Conservation (phyloP, 2,113 vertebrate species). For the Alces alces region DNA sequence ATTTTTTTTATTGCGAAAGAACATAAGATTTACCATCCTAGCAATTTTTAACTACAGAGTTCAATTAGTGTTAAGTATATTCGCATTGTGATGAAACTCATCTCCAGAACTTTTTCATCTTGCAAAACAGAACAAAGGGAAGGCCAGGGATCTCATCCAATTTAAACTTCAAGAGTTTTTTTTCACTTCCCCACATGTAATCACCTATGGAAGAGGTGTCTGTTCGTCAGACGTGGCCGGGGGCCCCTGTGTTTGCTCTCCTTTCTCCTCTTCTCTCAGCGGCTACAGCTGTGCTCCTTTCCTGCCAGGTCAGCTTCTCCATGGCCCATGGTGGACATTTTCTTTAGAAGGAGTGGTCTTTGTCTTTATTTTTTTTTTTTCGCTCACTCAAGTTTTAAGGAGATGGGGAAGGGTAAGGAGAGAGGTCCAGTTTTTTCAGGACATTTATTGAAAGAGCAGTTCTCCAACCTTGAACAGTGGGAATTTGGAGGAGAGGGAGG, state of each 20-base stretch:
- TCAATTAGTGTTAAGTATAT: neutral
- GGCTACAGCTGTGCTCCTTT: neutral
- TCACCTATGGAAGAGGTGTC: neutral
- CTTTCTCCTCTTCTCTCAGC: neutral
- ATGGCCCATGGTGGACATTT: neutral
- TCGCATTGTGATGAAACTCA: neutral
- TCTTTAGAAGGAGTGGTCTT: neutral
- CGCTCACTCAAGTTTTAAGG: neutral
- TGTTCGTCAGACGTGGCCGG: neutral
- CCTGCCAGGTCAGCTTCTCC: neutral
- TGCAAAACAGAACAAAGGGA: neutral
- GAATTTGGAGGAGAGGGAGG: neutral
- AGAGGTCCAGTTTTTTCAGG: neutral
- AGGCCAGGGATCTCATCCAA: neutral
- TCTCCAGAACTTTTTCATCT: neutral
- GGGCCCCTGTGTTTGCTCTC: neutral
- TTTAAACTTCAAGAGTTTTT: neutral
- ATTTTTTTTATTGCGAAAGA: neutral
- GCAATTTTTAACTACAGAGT: neutral
- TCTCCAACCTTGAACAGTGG: neutral
- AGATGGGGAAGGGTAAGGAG: neutral
- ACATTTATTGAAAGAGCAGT: neutral
- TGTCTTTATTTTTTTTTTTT: neutral
- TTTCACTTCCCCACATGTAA: neutral
- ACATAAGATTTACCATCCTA: neutral